Base-by-base conservation (phyloP, 2,888 invertebrate species). In the Drosophila neonasuta region DNA sequence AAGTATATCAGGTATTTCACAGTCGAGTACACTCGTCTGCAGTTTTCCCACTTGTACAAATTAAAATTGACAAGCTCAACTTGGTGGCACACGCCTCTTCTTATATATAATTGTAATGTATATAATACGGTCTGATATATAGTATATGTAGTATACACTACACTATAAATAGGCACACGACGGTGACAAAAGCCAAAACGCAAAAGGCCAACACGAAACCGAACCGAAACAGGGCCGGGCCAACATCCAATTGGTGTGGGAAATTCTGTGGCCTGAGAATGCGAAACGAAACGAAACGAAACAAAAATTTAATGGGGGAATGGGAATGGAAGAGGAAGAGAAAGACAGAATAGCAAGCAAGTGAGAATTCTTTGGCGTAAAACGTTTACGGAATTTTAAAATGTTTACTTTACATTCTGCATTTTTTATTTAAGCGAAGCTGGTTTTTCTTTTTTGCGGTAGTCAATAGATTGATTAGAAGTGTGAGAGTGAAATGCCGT, bases 341-440 rank as follows among this genome's bases (percentile, higher is more conserved):
- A 20, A 30, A 50, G 15, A 45, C n/a, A 52, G 34, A 32, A 45
- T 44, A 41, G 39, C 50, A 48, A n/a, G 8, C 45, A 54, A 57
- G 51, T 71, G 68, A 62, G 44, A 48, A 61, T 60, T 52, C 17
- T 54, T 62, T 49, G 70, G 42, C 24, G 30, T 13, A 48, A 64
- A 80, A 78, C 80, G 83, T 61, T 80, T 65, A 68, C 71, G 36
- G 80, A 78, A 83, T 83, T 80, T 70, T 51, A 83, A 83, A 76
- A 71, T 71, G 50, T 65, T 78, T 71, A 30, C 34, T 44, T 61
- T 66, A 54, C 44, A 42, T 52, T 71, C 46, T 71, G 55, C 64
- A 52, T 62, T 73, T 60, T 49, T 46, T 57, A 50, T 42, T 42
- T 61, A 57, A 52, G 17, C 32, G 17, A 46, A 30, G n/a, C 60